phyloP scores from a whole-genome alignment of 2,113 vertebrate genomes.

The Triplophysa tibetana region DNA sequence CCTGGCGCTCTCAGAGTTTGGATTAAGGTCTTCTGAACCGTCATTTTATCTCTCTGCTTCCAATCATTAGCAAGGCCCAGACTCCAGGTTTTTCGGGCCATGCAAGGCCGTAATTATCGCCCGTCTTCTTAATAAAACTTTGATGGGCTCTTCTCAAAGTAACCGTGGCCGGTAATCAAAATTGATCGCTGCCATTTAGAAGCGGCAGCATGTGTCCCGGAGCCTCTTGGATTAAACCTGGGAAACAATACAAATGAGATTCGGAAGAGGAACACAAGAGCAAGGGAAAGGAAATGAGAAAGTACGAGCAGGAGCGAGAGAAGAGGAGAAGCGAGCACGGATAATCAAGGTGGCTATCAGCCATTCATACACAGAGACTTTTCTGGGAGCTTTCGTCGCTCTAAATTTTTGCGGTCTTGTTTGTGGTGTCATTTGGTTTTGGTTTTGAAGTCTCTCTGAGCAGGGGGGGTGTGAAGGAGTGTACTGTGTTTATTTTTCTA shows the following conservation, averaged over 20 bases:
- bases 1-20: constrained; percentile 29
- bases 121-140: constrained; percentile 82
- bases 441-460: background rate
- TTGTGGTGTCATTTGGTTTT: constrained; percentile 44
- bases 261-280: constrained; percentile 51
- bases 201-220: constrained; percentile 70
- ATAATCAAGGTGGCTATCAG: constrained; percentile 25
- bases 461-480: constrained; percentile 23
- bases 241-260: constrained; percentile 75
- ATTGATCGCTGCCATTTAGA: constrained; percentile 87
- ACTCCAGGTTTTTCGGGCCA: constrained; percentile 45
- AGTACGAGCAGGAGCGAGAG: background rate
- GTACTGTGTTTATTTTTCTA: constrained; percentile 16
- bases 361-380: constrained; percentile 47
- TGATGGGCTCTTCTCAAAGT: constrained; percentile 79
- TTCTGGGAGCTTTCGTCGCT: constrained; percentile 38
- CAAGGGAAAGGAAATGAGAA: constrained; percentile 50
- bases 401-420: constrained; percentile 21
- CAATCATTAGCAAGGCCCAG: constrained; percentile 47
- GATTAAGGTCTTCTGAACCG: constrained; percentile 43
- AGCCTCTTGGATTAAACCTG: constrained; percentile 63
- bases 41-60: constrained; percentile 42
- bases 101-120: constrained; percentile 75
- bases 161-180: constrained; percentile 78
- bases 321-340: background rate